phyloP scores from a whole-genome alignment of 1,140 invertebrate species.

The Agraylea sexmaculata region DNA sequence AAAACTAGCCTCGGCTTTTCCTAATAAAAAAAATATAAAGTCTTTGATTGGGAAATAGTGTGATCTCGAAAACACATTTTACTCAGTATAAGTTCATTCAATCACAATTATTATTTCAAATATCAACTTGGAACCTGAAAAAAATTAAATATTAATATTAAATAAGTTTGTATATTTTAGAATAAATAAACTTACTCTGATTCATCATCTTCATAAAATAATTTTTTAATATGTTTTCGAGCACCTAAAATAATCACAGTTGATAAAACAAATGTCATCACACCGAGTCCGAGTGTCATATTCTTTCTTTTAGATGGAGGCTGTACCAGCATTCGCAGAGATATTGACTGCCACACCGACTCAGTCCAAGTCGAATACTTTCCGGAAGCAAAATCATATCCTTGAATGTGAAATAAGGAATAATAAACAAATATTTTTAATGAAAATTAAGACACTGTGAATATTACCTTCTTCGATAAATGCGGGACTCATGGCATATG shows the following conservation, averaged over 20 bases:
- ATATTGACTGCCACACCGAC: conserved; percentile 67
- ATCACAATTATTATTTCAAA: too few relatives aligned
- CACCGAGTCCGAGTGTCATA: conserved; percentile 51
- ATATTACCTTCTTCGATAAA: conserved; percentile 55
- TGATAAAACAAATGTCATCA: conserved; percentile 6
- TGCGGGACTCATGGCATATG: conserved; percentile 66
- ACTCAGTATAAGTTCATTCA: not conserved
- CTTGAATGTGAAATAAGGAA: conserved; percentile 33
- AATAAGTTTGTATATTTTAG: not conserved
- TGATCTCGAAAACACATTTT: not conserved
- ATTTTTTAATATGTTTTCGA: conserved; percentile 9
- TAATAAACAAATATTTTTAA: conserved; percentile 5
- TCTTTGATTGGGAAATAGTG: not conserved
- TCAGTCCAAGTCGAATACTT: conserved; percentile 86
- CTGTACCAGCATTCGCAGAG: conserved; percentile 69
- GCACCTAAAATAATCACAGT: conserved; percentile 7
- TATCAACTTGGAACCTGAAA: too few relatives aligned
- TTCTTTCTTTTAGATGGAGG: conserved; percentile 58
- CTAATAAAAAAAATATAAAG: too few relatives aligned
- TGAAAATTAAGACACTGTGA: conserved; percentile 11
- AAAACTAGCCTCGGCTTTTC: too few relatives aligned
- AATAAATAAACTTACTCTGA: not conserved
- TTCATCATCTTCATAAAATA: conserved; percentile 4
- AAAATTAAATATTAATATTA: not conserved
- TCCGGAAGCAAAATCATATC: conserved; percentile 67